Evolutionary conservation across 1,140 invertebrate genomes (phyloP), one percentile per base, ranked within the genome.

Genomic region (Drosophila novamexicana): DNA sequence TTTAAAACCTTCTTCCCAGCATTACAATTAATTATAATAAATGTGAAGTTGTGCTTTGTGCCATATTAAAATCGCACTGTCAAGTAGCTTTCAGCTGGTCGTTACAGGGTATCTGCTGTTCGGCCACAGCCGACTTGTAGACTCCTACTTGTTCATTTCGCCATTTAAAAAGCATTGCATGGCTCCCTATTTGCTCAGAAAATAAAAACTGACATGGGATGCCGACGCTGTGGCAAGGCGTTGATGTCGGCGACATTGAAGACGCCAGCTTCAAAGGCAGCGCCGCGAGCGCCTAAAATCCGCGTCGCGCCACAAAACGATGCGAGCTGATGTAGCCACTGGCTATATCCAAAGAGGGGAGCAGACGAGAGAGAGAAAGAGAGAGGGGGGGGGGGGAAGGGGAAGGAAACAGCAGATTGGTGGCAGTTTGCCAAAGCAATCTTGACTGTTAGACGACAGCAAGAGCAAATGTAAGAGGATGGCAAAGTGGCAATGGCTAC

Each of bases 151-250:
- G 52, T 73, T 69, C 57, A 54, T 65, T 71, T 75, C 68, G 36
- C 10, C 68, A 88, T 86, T 83, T 77, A 73, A 77, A 88, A 64
- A 67, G 50, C 79, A 78, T 49, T 88, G 84, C 83, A 88, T 59
- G 69, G 81, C 65, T 68, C 18, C 57, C 62, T 64, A 57, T 70
- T 65, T 61, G 50, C 57, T 9, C 61, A 72, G 70, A 44, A 81
- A 72, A 70, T 61, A 56, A 75, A 75, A 81, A 67, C 67, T 70
- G 83, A 67, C 79, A 76, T 49, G 64, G 50, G 58, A 14, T 6
- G 42, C 10, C 1, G 57, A 14, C 16, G 45, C 54, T 65, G 18
- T 47, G 82, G 54, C 71, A 68, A 79, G 83, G 82, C 83, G 82
- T 77, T 88, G 79, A 82, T 83, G 74, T 42, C 44, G 47, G 45